These are phyloP conservation scores for Stegostoma tigrinum DNA, from an alignment of 2,113 vertebrate species.

Conservation along the genomic window DNA sequence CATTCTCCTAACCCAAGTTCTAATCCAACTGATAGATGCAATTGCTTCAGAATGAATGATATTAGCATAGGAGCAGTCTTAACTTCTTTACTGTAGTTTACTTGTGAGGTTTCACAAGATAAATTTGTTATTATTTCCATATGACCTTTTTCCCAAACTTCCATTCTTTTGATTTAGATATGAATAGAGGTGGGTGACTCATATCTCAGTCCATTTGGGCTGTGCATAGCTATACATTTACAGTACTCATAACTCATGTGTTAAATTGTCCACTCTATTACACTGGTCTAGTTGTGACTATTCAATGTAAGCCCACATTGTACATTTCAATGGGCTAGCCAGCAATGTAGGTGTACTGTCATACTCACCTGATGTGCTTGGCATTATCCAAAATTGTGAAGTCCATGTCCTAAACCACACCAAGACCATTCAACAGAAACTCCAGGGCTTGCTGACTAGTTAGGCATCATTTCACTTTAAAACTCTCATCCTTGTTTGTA, in stretches of 20 bases:
- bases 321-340: background rate
- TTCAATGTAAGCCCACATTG: background rate
- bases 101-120: background rate
- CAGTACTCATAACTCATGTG: too few relatives aligned
- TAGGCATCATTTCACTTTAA: too few relatives aligned
- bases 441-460: too few relatives aligned
- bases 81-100: background rate
- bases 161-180: background rate
- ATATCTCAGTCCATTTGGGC: background rate
- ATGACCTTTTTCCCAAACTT: background rate
- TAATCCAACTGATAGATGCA: background rate
- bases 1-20: background rate
- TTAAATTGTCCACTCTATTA: background rate
- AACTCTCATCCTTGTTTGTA: too few relatives aligned
- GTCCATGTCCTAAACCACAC: too few relatives aligned
- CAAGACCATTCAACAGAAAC: too few relatives aligned
- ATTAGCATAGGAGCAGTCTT: background rate
- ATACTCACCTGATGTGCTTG: background rate
- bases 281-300: background rate
- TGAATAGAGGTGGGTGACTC: too few relatives aligned
- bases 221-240: too few relatives aligned
- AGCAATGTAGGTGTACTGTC: background rate
- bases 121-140: background rate
- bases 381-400: background rate
- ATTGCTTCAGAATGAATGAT: background rate